Percentiles rank a stretch among this genome's conserved stretches.
These are phyloP conservation scores for Macrocentrus cingulum DNA, from an alignment of 1,140 invertebrate genomes.

Conservation along the genomic window DNA sequence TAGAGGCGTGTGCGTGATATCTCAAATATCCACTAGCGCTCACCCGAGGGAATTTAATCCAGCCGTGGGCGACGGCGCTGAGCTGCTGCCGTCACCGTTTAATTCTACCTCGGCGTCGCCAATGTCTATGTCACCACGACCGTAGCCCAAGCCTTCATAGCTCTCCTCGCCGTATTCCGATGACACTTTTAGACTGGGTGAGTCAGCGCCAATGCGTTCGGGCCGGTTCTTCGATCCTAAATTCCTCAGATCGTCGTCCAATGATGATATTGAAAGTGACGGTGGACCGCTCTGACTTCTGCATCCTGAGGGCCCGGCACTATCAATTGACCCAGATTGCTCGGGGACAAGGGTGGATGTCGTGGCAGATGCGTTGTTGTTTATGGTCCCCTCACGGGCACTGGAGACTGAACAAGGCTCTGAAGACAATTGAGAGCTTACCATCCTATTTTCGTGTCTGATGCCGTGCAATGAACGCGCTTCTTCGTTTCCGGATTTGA, in stretches of 20 bases:
- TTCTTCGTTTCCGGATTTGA: no score
- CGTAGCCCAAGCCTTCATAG: constrained; percentile 52
- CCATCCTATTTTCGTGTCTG: constrained; percentile 45
- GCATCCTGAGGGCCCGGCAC: neutral
- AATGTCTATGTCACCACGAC: constrained; percentile 26
- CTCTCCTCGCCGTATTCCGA: constrained; percentile 42
- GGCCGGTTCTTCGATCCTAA: neutral
- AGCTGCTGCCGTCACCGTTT: constrained; percentile 44
- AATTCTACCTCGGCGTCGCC: constrained; percentile 43
- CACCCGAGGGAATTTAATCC: constrained; percentile 43
- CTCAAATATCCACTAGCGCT: neutral
- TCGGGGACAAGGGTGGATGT: neutral
- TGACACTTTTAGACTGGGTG: neutral
- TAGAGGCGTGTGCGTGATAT: constrained; percentile 1
- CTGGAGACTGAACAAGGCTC: constrained; percentile 31
- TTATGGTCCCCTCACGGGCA: constrained; percentile 28
- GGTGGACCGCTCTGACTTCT: constrained; percentile 31
- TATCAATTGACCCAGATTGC: neutral
- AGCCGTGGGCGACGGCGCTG: constrained; percentile 49
- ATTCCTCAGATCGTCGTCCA: constrained; percentile 3
- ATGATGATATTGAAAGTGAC: constrained; percentile 20
- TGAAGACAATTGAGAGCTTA: constrained; percentile 47
- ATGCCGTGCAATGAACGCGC: no score
- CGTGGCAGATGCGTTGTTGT: constrained; percentile 4
- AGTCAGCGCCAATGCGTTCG: neutral